phyloP scores from a whole-genome alignment of 2,888 invertebrate species.

The Marronus borbonicus region DNA sequence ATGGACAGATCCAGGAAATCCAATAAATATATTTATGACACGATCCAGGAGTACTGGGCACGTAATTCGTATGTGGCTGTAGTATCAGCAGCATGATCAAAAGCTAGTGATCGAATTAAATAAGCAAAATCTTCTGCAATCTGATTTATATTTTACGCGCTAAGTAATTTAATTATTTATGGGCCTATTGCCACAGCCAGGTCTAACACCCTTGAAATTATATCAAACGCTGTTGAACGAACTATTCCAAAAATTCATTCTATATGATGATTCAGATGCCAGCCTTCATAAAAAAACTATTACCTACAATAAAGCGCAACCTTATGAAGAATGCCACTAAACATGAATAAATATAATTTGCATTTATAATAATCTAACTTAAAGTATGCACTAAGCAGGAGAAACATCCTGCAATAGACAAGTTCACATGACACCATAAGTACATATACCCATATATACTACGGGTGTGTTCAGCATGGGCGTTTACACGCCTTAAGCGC shows the following conservation, averaged over 20 bases:
- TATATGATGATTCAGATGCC: not conserved
- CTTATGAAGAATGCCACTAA: not conserved
- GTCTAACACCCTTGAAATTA: not conserved
- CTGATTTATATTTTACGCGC: not conserved
- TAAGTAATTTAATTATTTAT: not conserved
- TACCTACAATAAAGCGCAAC: not conserved
- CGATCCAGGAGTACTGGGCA: not conserved
- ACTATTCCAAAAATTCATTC: not conserved
- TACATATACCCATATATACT: no score
- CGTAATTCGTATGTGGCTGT: not conserved
- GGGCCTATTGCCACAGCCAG: not conserved
- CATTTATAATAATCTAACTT: not conserved
- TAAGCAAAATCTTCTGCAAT: not conserved
- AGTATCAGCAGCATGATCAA: not conserved
- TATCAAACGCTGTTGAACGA: not conserved
- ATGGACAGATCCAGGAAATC: slow-evolving; percentile 1
- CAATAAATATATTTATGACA: not conserved
- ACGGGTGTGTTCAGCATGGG: no score
- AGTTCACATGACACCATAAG: no score
- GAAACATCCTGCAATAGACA: no score
- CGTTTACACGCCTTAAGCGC: no score
- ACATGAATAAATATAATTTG: not conserved
- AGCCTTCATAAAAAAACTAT: not conserved
- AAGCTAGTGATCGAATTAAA: not conserved
- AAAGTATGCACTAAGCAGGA: not conserved